Evolutionary conservation across 2,113 vertebrate genomes (phyloP).

Genomic region (Paracanthobrama guichenoti): DNA sequence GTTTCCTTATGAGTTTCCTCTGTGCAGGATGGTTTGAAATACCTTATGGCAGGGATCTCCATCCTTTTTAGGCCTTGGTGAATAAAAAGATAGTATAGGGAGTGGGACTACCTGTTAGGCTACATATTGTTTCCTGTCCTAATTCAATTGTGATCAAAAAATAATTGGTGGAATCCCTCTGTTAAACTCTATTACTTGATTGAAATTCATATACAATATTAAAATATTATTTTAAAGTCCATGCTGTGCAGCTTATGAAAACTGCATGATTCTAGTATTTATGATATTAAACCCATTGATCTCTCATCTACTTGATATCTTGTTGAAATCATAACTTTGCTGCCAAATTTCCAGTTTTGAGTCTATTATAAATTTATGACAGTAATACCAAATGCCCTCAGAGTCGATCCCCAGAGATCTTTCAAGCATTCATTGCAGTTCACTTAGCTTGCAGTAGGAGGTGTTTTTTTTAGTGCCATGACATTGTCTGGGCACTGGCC

Average conservation of each 20-base stretch:
- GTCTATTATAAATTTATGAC: not conserved
- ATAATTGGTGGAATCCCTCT: not conserved
- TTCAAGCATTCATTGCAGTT: not conserved
- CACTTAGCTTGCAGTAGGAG: conserved; percentile 31
- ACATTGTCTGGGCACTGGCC: conserved; percentile 10
- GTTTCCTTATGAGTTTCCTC: not conserved
- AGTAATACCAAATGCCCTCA: not conserved
- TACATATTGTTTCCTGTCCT: no score
- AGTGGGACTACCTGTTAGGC: no score
- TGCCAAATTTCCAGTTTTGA: not conserved
- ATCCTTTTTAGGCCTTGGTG: not conserved
- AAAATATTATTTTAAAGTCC: not conserved
- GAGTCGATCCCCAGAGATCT: no score
- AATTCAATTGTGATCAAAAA: not conserved
- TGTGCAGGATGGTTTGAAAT: not conserved
- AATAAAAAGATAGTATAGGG: no score
- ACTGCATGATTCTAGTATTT: not conserved
- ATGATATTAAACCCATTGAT: not conserved
- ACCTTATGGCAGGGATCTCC: not conserved
- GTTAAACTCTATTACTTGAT: not conserved
- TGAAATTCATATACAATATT: not conserved
- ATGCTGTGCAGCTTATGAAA: no score
- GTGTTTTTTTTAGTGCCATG: not conserved
- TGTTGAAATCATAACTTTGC: not conserved
- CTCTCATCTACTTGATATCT: not conserved